Evolutionary conservation across 2,113 vertebrate species (phyloP).

Genomic region (Rhombomys opimus): DNA sequence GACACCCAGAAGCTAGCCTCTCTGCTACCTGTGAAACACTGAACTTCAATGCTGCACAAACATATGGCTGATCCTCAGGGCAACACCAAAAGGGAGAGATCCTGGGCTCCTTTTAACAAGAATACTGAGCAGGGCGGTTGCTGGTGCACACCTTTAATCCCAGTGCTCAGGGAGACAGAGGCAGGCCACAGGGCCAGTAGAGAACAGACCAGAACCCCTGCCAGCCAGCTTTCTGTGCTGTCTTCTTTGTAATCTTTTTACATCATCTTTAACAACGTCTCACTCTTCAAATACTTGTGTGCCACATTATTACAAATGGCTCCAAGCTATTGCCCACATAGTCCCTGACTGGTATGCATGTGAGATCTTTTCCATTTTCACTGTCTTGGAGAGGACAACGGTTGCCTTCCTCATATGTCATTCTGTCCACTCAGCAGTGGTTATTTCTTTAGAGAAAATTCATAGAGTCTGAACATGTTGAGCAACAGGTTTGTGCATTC

Average conservation of each 20-base stretch:
- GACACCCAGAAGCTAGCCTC: background rate
- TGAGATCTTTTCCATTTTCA: background rate
- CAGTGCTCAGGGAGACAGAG: background rate
- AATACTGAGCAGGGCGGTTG: background rate
- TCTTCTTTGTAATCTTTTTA: background rate
- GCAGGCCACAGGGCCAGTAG: background rate
- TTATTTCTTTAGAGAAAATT: constrained; percentile 5
- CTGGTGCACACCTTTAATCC: background rate
- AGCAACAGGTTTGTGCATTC: background rate
- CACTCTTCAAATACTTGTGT: constrained; percentile 49
- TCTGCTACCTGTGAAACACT: background rate
- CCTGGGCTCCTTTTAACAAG: background rate
- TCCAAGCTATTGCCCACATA: background rate
- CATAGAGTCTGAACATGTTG: background rate
- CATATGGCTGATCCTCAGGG: background rate
- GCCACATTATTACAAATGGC: background rate
- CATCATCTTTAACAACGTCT: background rate
- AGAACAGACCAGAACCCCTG: background rate
- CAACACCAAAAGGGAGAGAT: background rate
- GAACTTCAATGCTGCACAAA: background rate
- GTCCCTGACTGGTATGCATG: background rate
- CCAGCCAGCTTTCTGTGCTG: background rate
- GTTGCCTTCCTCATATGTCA: background rate
- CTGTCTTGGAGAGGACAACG: background rate
- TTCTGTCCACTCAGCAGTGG: background rate